These are phyloP conservation scores for Helarctos malayanus DNA, from an alignment of 2,797 vertebrate genomes.

Conservation along the genomic window DNA sequence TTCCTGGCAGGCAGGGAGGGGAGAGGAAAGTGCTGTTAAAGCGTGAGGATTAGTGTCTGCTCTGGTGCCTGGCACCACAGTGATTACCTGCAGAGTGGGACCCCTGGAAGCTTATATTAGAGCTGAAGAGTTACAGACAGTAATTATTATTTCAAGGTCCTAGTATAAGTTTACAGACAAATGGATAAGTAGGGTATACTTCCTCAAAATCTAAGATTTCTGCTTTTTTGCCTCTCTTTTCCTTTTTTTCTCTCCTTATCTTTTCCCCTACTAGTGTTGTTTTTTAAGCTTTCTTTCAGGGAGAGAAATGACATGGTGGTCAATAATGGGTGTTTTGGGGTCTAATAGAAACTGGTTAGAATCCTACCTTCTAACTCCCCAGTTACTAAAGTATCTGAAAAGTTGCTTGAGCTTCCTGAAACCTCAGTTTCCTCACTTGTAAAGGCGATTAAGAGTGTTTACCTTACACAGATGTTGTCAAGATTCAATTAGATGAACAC, in stretches of 20 bases:
- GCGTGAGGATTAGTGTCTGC: background rate
- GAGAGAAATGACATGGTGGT: background rate
- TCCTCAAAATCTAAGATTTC: background rate
- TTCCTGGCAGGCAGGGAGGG: background rate
- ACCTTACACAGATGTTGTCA: background rate
- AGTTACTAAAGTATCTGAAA: background rate
- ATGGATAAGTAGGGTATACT: background rate
- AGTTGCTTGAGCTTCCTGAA: background rate
- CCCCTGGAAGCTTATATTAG: background rate
- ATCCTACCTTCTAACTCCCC: background rate
- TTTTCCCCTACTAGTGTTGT: background rate
- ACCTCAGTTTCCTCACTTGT: background rate
- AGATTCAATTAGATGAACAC: background rate
- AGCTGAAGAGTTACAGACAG: background rate
- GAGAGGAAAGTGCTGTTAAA: background rate
- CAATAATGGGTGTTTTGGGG: background rate
- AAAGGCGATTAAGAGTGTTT: background rate
- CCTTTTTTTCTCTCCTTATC: background rate
- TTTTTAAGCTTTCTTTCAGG: background rate
- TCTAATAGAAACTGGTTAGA: background rate
- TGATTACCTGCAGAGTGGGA: background rate
- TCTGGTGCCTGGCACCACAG: background rate
- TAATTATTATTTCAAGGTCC: background rate
- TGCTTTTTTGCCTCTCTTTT: background rate
- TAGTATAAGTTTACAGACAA: background rate